Evolutionary conservation across 2,797 vertebrate species (phyloP).

Genomic region (Mus spretus): DNA sequence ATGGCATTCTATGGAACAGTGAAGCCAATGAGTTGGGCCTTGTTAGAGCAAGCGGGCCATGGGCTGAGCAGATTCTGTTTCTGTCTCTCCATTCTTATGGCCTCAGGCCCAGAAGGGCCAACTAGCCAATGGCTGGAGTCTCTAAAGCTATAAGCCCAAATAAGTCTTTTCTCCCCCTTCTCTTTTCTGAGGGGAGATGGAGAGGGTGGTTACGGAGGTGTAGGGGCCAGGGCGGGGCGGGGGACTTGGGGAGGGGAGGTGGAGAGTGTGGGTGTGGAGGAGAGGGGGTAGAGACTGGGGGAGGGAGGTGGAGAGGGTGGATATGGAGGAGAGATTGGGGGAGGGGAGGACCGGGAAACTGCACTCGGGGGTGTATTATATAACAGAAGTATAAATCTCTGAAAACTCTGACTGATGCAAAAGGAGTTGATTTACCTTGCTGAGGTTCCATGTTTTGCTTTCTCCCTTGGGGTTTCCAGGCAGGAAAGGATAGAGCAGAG

Average conservation of each 20-base stretch:
- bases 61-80: background rate
- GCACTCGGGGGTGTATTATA: background rate
- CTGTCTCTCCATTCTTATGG: background rate
- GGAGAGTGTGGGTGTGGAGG: background rate
- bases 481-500: too few species aligned
- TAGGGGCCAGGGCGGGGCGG: too few species aligned
- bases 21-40: too few species aligned
- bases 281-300: background rate
- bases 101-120: background rate
- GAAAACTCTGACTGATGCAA: background rate
- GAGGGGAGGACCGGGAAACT: background rate
- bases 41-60: background rate
- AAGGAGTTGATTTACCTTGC: background rate
- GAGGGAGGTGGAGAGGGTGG: background rate
- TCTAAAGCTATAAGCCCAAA: background rate
- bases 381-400: background rate
- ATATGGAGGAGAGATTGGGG: too few species aligned
- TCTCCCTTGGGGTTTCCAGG: background rate
- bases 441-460: background rate
- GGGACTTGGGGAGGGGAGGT: background rate
- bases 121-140: background rate
- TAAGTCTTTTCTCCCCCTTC: background rate
- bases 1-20: too few species aligned
- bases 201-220: background rate
- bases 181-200: background rate